Evolutionary conservation across 2,888 invertebrate species (phyloP).

Genomic region (Watsonalla binaria): DNA sequence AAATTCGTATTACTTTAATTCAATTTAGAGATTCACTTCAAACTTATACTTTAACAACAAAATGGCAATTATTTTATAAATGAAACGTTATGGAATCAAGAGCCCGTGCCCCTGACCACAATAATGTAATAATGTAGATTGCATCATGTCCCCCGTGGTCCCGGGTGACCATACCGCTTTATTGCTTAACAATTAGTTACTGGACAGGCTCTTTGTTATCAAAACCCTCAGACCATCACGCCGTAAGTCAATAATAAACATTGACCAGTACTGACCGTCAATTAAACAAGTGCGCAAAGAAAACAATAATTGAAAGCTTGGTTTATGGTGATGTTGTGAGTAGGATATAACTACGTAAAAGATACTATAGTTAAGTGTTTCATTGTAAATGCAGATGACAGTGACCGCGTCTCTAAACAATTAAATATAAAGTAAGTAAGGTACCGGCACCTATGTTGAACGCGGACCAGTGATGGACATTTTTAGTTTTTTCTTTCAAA

Average conservation of each 20-base stretch:
- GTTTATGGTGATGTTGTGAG: conserved; percentile 6
- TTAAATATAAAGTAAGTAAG: too few species aligned
- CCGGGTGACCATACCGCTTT: conserved; percentile 59
- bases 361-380: conserved; percentile 3
- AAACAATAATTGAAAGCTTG: conserved; percentile 27
- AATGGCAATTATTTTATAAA: background rate
- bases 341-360: conserved; percentile 7
- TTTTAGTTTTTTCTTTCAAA: too few species aligned
- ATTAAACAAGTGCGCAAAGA: conserved; percentile 45
- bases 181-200: conserved; percentile 59
- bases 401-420: background rate
- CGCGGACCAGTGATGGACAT: too few species aligned
- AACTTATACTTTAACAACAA: background rate
- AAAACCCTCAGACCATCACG: background rate
- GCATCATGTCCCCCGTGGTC: conserved; percentile 31
- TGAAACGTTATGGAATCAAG: conserved; percentile 17
- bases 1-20: too few species aligned
- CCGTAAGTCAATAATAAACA: conserved; percentile 1
- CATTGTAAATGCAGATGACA: conserved; percentile 2
- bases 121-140: conserved; percentile 51
- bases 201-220: conserved; percentile 19
- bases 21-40: too few species aligned
- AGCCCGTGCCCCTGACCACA: conserved; percentile 18
- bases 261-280: conserved; percentile 48
- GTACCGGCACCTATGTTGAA: too few species aligned